These are phyloP conservation scores for Elysia crispata DNA, from an alignment of 2,888 invertebrate genomes.

Conservation along the genomic window DNA sequence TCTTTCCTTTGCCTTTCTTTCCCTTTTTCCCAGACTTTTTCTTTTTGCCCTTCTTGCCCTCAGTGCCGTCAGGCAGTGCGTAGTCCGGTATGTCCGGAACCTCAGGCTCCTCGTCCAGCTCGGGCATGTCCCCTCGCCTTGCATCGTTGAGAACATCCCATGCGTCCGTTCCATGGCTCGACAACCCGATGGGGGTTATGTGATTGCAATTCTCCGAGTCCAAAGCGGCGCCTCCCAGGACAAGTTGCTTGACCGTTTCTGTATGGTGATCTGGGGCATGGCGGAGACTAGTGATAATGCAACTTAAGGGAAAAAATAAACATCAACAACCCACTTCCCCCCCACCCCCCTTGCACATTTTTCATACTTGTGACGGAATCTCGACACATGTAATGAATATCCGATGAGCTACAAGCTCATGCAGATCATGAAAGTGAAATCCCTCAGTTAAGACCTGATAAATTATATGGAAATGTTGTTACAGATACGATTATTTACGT, in stretches of 20 bases:
- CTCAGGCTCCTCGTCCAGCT: slow-evolving; percentile 62
- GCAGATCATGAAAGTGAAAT: too few relatives aligned
- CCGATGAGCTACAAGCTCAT: too few relatives aligned
- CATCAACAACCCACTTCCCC: background rate
- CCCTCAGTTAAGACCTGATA: too few relatives aligned
- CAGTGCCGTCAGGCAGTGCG: slow-evolving; percentile 57
- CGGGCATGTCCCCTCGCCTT: slow-evolving; percentile 63
- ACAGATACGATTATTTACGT: too few relatives aligned
- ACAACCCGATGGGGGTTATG: slow-evolving; percentile 60
- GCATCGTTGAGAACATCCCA: slow-evolving; percentile 65
- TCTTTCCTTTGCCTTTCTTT: slow-evolving; percentile 32
- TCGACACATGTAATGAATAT: background rate
- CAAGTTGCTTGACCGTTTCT: slow-evolving; percentile 64
- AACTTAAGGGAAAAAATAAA: background rate
- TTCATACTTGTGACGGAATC: background rate
- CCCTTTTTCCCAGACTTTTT: slow-evolving; percentile 30
- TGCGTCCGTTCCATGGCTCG: slow-evolving; percentile 57
- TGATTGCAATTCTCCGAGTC: slow-evolving; percentile 60
- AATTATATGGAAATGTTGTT: too few relatives aligned
- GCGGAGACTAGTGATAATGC: background rate
- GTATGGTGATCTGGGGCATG: slow-evolving; percentile 58
- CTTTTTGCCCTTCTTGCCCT: slow-evolving; percentile 18
- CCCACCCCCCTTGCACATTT: too few relatives aligned
- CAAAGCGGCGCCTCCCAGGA: slow-evolving; percentile 62
- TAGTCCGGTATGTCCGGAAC: slow-evolving; percentile 65